phyloP scores from a whole-genome alignment of 2,888 invertebrate genomes.

The Argyresthia goedartella region DNA sequence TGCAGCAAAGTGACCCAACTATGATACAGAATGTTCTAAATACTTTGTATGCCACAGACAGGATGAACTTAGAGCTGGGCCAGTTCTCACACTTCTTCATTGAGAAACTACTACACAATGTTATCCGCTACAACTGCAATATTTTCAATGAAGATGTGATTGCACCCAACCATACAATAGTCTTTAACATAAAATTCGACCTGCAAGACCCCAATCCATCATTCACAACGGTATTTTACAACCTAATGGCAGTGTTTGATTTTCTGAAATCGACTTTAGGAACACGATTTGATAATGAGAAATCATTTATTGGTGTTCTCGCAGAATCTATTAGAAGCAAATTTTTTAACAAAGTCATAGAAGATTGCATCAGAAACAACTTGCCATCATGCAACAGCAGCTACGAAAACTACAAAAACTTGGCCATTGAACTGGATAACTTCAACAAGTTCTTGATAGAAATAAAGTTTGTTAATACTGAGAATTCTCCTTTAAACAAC shows the following conservation, averaged over 20 bases:
- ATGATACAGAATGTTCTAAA: constrained; percentile 49
- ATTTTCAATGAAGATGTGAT: constrained; percentile 55
- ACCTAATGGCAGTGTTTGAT: constrained; percentile 58
- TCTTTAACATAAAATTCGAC: constrained; percentile 54
- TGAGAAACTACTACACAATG: constrained; percentile 43
- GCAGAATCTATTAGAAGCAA: constrained; percentile 43
- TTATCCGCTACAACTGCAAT: constrained; percentile 54
- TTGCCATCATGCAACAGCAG: constrained; percentile 52
- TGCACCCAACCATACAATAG: constrained; percentile 32
- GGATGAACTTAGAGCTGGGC: constrained; percentile 50
- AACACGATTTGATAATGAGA: constrained; percentile 42
- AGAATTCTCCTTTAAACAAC: constrained; percentile 48
- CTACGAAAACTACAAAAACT: constrained; percentile 47
- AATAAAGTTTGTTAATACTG: constrained; percentile 47
- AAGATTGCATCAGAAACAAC: constrained; percentile 52
- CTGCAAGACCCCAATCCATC: constrained; percentile 40
- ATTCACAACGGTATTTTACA: constrained; percentile 53
- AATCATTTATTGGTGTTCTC: constrained; percentile 51
- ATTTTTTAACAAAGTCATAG: constrained; percentile 56
- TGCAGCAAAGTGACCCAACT: constrained; percentile 50
- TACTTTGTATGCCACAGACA: constrained; percentile 43
- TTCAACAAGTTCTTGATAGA: constrained; percentile 60
- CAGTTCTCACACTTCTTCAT: constrained; percentile 58
- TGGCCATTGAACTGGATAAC: constrained; percentile 49
- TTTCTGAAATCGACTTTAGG: constrained; percentile 56